phyloP scores from a whole-genome alignment of 2,888 invertebrate genomes.

The Linnaemya vulpina region DNA sequence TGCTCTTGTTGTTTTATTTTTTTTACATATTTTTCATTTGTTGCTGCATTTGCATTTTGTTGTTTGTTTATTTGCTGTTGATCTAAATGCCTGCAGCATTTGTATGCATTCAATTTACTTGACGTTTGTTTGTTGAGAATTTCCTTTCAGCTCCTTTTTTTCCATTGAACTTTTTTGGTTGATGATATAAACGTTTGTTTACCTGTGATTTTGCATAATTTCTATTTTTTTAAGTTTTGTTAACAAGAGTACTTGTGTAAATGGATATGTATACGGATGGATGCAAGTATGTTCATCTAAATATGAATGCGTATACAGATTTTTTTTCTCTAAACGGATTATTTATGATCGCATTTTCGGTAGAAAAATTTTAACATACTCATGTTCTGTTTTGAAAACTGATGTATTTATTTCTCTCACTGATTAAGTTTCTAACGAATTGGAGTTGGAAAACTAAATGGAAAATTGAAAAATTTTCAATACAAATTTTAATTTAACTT shows the following conservation, averaged over 20 bases:
- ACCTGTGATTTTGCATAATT: conserved; percentile 11
- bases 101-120: conserved; percentile 63
- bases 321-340: background rate
- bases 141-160: conserved; percentile 47
- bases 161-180: background rate
- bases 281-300: background rate
- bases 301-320: background rate
- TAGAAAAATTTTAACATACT: background rate
- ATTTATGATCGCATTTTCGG: background rate
- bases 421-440: background rate
- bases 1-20: conserved; percentile 55
- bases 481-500: too few species aligned
- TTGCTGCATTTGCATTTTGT: conserved; percentile 54
- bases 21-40: conserved; percentile 71
- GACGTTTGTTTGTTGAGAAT: conserved; percentile 60
- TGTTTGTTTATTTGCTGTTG: conserved; percentile 44
- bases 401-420: background rate
- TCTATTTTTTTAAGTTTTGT: conserved; percentile 12
- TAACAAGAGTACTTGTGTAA: background rate
- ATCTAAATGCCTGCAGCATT: conserved; percentile 59
- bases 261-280: background rate
- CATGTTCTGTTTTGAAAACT: background rate
- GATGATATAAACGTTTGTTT: conserved; percentile 1
- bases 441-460: too few species aligned
- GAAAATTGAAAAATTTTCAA: too few species aligned